Evolutionary conservation across 2,113 vertebrate genomes (phyloP).

Genomic region (Pachyramphus minor): DNA sequence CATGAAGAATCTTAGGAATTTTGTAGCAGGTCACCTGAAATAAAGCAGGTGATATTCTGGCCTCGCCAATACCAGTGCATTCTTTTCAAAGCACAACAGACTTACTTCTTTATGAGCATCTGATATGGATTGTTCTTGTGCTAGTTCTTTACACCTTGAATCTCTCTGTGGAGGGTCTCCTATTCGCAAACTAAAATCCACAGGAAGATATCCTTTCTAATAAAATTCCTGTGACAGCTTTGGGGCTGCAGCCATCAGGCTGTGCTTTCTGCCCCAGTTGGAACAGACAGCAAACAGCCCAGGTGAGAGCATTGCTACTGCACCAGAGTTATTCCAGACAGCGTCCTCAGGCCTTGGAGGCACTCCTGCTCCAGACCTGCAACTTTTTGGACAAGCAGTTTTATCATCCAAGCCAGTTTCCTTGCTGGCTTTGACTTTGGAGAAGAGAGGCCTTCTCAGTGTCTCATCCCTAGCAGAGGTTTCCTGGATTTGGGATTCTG

Average conservation of each 20-base stretch:
- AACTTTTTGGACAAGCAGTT: not conserved
- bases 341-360: not conserved
- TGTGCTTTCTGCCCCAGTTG: not conserved
- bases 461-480: not conserved
- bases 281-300: not conserved
- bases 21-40: not conserved
- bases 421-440: not conserved
- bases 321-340: not conserved
- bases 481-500: not conserved
- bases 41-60: not conserved
- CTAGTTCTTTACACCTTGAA: constrained; percentile 4
- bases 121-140: not conserved
- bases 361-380: not conserved
- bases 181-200: constrained; percentile 21
- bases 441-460: not conserved
- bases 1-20: not conserved
- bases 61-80: not conserved
- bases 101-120: not conserved
- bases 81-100: not conserved
- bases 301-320: not conserved
- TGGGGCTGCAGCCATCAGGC: not conserved
- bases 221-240: not conserved
- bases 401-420: not conserved
- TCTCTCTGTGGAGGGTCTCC: not conserved
- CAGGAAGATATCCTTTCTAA: not conserved